phyloP scores from a whole-genome alignment of 1,140 invertebrate genomes.

The Eurosta solidaginis region DNA sequence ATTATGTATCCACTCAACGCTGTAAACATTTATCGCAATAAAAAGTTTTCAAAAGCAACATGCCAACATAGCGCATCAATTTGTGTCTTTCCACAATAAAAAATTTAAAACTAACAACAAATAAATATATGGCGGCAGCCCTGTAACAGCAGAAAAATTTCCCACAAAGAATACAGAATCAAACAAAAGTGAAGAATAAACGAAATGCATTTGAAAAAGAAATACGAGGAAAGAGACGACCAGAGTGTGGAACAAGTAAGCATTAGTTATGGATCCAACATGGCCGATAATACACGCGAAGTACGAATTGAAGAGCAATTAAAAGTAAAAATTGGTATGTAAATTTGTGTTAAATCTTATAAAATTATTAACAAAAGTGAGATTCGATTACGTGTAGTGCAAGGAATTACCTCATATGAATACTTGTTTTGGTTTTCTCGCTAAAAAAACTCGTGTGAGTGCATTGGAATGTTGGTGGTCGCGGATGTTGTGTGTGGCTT shows the following conservation, averaged over 20 bases:
- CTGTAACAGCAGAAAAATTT: not conserved
- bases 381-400: not conserved
- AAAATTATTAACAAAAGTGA: conserved; percentile 32
- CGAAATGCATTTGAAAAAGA: conserved; percentile 58
- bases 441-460: conserved; percentile 29
- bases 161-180: not conserved
- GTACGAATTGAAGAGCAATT: conserved; percentile 84
- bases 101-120: not conserved
- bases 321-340: conserved; percentile 86
- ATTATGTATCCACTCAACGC: no score
- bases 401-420: not conserved
- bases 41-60: not conserved
- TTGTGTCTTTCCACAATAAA: not conserved
- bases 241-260: conserved; percentile 28
- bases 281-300: conserved; percentile 82
- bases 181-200: not conserved
- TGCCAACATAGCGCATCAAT: not conserved
- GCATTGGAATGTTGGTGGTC: conserved; percentile 34
- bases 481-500: conserved; percentile 12
- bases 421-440: not conserved
- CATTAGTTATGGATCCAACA: conserved; percentile 76
- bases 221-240: conserved; percentile 53
- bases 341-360: conserved; percentile 46
- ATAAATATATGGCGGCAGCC: not conserved
- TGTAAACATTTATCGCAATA: no score